Base-by-base conservation (phyloP, 2,888 invertebrate species). In the Drosophila melanosoma region DNA sequence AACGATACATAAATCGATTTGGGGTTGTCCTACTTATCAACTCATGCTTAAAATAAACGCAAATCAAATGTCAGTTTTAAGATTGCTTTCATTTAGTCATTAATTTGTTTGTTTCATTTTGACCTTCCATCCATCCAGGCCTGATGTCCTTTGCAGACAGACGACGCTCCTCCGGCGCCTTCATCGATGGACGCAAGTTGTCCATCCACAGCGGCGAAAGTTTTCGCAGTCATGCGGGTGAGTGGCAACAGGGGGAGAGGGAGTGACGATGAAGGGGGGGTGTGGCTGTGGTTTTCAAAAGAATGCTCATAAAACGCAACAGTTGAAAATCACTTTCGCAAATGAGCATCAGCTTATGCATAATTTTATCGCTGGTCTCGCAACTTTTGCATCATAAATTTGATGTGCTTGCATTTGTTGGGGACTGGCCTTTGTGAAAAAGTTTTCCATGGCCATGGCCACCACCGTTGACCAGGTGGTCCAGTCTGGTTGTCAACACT, bases 131-230 rank as follows among this genome's bases (percentile, higher is more conserved):
- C 17, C 69, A 70, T 64, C 38, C 69, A 93, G 93, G 93, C 77
- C 84, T 93, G 26, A 93, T 93, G 81, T 92, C 93, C 72, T 93
- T 93, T 82, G 93, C 93, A 74, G 93, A 93, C 78, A 88, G 92
- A 76, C 89, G 93, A 23, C 91, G 93, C 70, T 92, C 93, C 56
- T 93, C 93, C 15, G 93, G 93, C 68, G 93, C 93, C 79, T 93
- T 93, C 75, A 82, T 90, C 58, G 93, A 93, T 65, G 90, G 91
- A 65, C 91, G 93, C 77, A 93, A 93, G 77, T 86, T 92, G 70
- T 93, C 93, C 74, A 91, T 93, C 56, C 92, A 93, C 61, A 92
- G 92, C 76, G 92, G 93, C 40, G 93, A 93, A 84, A 92, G 92
- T 88, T 92, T 93, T 87, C 93, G 93, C 72, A 90, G 90, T 72